Evolutionary conservation across 2,888 invertebrate genomes (phyloP), one percentile per base, ranked within the genome.

Genomic region (Dorcus parallelipipedus): DNA sequence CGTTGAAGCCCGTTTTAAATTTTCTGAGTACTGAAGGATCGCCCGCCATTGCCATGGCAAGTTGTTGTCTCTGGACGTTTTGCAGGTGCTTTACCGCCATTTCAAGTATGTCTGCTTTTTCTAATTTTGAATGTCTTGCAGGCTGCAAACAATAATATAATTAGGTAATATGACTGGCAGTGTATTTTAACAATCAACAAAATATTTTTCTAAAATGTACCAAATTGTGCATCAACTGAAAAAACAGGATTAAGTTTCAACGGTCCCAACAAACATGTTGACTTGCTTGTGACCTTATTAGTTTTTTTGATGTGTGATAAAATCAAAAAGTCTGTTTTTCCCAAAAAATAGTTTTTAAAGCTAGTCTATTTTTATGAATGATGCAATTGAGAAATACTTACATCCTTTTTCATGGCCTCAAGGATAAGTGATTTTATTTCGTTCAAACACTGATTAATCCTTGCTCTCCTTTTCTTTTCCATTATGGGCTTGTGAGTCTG

Each of bases 401-500:
- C 95, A 81, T 96, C 95, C 87, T 95, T 94, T 76, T 94, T 93
- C 88, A 94, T 91, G 9, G 93, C 94, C 73, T 95, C 95, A 72
- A 95, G 80, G 63, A 95, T 91, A 45, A 96, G 84, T 33, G 91
- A 87, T 79, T 95, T 95, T 61, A 96, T 83, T 76, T 96, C 95
- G 71, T 93, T 93, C 40, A 96, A 82, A 72, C 94, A 94, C 71
- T 94, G 91, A 81, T 96, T 96, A 74, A 96, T 96, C 68, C 95
- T 85, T 40, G 95, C 95, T 62, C 96, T 84, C 66, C 96, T 83
- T 67, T 92, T 82, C 80, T 96, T 96, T 78, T 96, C 96, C 96
- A 96, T 96, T 60, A 96, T 93, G 14, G 96, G 96, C 78, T 96
- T 95, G 77, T 95, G 94, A 67, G 91, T 94, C 94, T 95, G 84